Evolutionary conservation across 2,113 vertebrate species (phyloP), one percentile per base, ranked within the genome.

Genomic region (Alligator mississippiensis): DNA sequence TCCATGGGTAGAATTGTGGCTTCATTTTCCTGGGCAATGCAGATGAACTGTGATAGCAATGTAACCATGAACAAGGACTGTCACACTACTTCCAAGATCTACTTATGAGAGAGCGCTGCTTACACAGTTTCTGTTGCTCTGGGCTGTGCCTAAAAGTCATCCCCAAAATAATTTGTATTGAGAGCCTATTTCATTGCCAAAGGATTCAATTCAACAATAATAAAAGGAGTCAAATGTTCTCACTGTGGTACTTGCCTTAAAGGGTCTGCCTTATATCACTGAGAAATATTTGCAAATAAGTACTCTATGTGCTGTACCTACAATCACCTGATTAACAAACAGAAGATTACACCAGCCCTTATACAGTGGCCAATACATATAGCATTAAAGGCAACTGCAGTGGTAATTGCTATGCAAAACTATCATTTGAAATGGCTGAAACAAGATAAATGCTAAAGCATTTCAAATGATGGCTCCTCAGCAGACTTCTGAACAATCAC

Each of bases 81-180:
- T 11, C 58, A 1, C 22, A 2, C 5, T 4, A 1, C 2, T 1
- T 61, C 2, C 11, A 38, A 34, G 22, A 4, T 91, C 27, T 0
- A 24, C 2, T 18, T 47, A 47, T 47, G 47, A 47, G 47, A 47
- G 47, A 47, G 47, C 47, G 9, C 47, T 47, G 47, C 47, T 47
- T 47, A 47, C 47, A 47, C 47, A 47, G 47, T 47, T 47, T 47
- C 2, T 24, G 6, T 58, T 34, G 3, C 59, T 62, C 6, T 61
- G 62, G 28, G 6, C 4, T 59, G 16, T 87, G 59, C 79, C 66
- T 68, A 13, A 55, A 90, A 77, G 19, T 30, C 61, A 1, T 66
- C 90, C 90, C 66, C 38, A 28, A 57, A 81, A 62, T 60, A 28
- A 30, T 5, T 61, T 30, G 24, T 22, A 24, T 1, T 7, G 61